These are phyloP conservation scores for Pangasianodon gigas DNA, from an alignment of 2,113 vertebrate species.

Conservation along the genomic window DNA sequence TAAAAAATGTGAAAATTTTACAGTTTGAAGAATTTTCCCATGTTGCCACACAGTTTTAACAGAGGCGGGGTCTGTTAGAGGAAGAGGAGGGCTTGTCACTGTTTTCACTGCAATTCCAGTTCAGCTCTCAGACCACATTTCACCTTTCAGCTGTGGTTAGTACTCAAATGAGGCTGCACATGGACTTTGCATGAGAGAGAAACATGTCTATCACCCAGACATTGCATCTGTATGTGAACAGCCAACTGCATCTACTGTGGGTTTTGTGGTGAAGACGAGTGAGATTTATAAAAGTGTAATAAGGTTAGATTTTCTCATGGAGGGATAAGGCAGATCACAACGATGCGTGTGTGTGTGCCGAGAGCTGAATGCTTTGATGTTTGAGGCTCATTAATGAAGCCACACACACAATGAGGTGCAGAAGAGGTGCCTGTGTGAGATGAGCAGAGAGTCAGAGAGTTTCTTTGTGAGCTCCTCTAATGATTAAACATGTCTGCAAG, in stretches of 20 bases:
- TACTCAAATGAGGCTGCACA: neutral
- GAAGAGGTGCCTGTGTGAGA: neutral
- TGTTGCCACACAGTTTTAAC: neutral
- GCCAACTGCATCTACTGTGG: neutral
- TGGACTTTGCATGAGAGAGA: neutral
- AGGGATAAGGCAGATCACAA: constrained; percentile 8
- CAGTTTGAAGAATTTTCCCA: neutral
- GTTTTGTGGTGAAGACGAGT: neutral
- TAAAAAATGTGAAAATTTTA: neutral
- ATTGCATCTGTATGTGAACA: neutral
- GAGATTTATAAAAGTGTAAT: neutral
- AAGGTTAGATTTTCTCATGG: neutral
- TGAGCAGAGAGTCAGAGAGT: neutral
- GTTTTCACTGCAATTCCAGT: neutral
- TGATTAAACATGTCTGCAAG: neutral
- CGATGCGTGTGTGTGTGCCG: neutral
- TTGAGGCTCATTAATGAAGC: constrained; percentile 27
- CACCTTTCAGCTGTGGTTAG: neutral
- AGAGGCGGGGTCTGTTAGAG: neutral
- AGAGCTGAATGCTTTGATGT: constrained; percentile 34
- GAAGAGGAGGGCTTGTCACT: neutral
- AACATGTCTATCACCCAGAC: neutral
- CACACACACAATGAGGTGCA: neutral
- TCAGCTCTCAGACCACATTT: neutral
- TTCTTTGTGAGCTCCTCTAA: neutral